These are phyloP conservation scores for Campoletis sonorensis DNA, from an alignment of 1,140 invertebrate genomes.

Conservation along the genomic window DNA sequence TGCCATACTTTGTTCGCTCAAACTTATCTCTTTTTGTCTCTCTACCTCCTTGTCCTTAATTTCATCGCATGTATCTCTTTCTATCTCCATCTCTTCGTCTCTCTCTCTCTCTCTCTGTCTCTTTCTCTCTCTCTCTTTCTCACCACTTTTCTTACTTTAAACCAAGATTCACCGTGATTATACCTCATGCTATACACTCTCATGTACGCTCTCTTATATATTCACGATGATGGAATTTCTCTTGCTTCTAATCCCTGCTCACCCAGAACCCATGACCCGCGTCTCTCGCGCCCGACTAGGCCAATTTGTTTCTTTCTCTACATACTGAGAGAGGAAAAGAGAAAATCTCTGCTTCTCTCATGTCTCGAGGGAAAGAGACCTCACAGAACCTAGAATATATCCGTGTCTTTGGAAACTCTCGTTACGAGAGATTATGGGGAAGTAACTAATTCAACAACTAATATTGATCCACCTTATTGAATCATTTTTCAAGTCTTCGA, in stretches of 20 bases:
- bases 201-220: background rate
- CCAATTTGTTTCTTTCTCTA: constrained; percentile 66
- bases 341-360: background rate
- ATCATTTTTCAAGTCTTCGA: background rate
- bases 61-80: background rate
- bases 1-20: background rate
- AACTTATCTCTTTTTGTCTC: constrained; percentile 31
- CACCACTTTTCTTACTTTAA: constrained; percentile 18
- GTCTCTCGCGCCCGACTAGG: constrained; percentile 54
- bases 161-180: constrained; percentile 58
- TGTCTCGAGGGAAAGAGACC: background rate
- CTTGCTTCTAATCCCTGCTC: constrained; percentile 63
- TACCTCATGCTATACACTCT: constrained; percentile 40
- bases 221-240: constrained; percentile 68
- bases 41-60: constrained; percentile 13
- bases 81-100: constrained; percentile 38
- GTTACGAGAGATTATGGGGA: background rate
- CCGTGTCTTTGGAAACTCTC: background rate
- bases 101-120: constrained; percentile 46
- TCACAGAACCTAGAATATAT: background rate
- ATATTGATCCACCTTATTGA: background rate
- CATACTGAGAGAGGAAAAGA: background rate
- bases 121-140: constrained; percentile 48
- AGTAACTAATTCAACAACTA: background rate
- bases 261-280: constrained; percentile 45